Conservation (phyloP, 2,888 invertebrate genomes). For the Diaprepes abbreviatus region DNA sequence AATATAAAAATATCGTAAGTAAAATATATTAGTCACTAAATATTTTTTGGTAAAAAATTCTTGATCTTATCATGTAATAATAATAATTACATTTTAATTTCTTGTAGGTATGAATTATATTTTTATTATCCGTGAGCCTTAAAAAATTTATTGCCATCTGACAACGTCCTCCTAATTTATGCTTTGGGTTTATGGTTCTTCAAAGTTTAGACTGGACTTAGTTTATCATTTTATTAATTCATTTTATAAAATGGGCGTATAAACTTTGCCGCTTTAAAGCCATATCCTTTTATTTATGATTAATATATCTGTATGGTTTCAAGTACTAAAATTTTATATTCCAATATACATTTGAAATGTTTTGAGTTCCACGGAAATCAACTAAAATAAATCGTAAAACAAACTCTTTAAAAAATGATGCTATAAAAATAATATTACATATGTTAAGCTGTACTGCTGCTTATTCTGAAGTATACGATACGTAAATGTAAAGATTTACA, state of each 20-base stretch:
- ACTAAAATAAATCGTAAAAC: constrained; percentile 29
- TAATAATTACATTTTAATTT: constrained; percentile 31
- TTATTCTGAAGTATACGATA: constrained; percentile 28
- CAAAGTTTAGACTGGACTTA: constrained; percentile 14
- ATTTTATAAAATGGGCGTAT: constrained; percentile 30
- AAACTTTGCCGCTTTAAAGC: constrained; percentile 26
- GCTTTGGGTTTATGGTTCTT: constrained; percentile 25
- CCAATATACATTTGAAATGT: constrained; percentile 36
- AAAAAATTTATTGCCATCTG: constrained; percentile 29
- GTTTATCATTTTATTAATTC: constrained; percentile 37
- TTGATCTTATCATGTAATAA: no score
- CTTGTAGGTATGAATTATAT: constrained; percentile 4
- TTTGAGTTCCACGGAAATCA: constrained; percentile 28
- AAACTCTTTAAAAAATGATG: constrained; percentile 23
- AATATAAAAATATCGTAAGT: no score
- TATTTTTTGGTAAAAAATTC: no score
- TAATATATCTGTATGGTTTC: constrained; percentile 34
- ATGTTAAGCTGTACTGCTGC: constrained; percentile 27
- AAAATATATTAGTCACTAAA: no score
- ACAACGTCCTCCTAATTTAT: constrained; percentile 29
- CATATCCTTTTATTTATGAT: constrained; percentile 40
- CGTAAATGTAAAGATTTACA: constrained; percentile 35
- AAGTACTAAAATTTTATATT: constrained; percentile 37
- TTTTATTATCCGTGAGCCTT: constrained; percentile 23
- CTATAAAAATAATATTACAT: constrained; percentile 20